Evolutionary conservation across 1,140 invertebrate species (phyloP), one percentile per base, ranked within the genome.

Genomic region (Muscidifurax raptorellus): DNA sequence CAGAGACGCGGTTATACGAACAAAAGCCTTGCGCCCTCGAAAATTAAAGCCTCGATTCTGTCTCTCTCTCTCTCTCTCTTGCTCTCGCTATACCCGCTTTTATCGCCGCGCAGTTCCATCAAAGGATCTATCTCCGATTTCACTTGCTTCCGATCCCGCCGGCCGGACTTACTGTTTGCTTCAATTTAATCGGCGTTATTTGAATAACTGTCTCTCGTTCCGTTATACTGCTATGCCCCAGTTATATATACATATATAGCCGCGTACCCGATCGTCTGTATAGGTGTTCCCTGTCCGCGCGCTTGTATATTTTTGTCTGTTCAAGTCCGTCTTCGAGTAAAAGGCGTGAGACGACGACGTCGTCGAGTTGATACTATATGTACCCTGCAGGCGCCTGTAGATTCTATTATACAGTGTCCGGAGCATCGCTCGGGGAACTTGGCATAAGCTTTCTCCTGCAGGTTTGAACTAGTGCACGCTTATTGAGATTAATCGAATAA

Each of bases 101-200:
- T 67, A 67, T 59, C 52, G 52, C 22, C 64, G 15, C 32, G 72
- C 18, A 76, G 72, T 76, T 67, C 59, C 25, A 76, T 72, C 72
- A 82, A 82, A 76, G 72, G 81, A 75, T 66, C 74, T 76, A 75
- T 75, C 22, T 12, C 30, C 27, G 44, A 52, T 32, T 64, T 75
- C 71, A 44, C 59, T 44, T 25, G 40, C 18, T 76, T 76, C 44
- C 64, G 25, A 76, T 83, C 36, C 25, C 28, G 22, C 40, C 18
- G 72, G 47, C 75, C 28, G 64, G 64, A 44, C 75, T 74, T 75
- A 76, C 52, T 85, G 52, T 85, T 85, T 85, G 79, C 78, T 85
- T 85, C 59, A 85, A 85, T 80, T 80, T 81, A 80, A 85, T 85
- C 78, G 52, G 44, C 44, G 59, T 67, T 85, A 85, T 85, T 85